A percentile compares a stretch with the other conserved stretches of the same genome.
These are phyloP conservation scores for Drosophila demipolita DNA, from an alignment of 2,888 invertebrate genomes.

Conservation along the genomic window DNA sequence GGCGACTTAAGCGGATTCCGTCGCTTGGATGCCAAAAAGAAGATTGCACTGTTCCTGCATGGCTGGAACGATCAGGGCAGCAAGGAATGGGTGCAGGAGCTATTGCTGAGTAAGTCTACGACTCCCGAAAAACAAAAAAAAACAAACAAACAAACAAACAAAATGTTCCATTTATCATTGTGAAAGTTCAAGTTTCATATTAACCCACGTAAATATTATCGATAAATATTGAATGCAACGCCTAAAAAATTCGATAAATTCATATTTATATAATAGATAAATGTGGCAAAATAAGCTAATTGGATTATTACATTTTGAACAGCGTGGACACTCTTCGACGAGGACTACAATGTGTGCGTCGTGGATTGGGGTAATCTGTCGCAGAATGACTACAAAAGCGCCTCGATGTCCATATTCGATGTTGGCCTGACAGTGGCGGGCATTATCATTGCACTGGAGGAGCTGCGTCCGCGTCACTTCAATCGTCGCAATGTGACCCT, in stretches of 20 bases:
- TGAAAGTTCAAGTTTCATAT: background rate
- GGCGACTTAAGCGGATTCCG: slow-evolving; percentile 80
- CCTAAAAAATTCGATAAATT: background rate
- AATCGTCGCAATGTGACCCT: slow-evolving; percentile 80
- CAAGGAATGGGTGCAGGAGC: slow-evolving; percentile 82
- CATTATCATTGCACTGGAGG: slow-evolving; percentile 81
- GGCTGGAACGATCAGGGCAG: slow-evolving; percentile 84
- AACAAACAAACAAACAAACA: background rate
- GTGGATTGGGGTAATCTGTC: slow-evolving; percentile 84
- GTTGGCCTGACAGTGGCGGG: slow-evolving; percentile 83
- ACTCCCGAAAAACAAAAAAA: background rate
- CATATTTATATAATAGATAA: too few relatives aligned
- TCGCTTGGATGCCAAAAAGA: slow-evolving; percentile 69
- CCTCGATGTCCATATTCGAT: slow-evolving; percentile 83
- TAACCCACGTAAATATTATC: background rate
- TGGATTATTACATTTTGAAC: background rate
- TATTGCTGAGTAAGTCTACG: slow-evolving; percentile 73
- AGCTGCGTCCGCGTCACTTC: slow-evolving; percentile 69
- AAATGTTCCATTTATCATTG: background rate
- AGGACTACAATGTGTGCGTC: slow-evolving; percentile 81
- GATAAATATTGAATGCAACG: background rate
- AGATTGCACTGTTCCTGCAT: slow-evolving; percentile 83
- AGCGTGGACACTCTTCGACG: slow-evolving; percentile 83
- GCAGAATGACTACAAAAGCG: slow-evolving; percentile 81
- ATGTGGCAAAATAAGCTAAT: background rate